Evolutionary conservation across 2,797 vertebrate genomes (phyloP).

Genomic region (Lepilemur ruficaudatus): DNA sequence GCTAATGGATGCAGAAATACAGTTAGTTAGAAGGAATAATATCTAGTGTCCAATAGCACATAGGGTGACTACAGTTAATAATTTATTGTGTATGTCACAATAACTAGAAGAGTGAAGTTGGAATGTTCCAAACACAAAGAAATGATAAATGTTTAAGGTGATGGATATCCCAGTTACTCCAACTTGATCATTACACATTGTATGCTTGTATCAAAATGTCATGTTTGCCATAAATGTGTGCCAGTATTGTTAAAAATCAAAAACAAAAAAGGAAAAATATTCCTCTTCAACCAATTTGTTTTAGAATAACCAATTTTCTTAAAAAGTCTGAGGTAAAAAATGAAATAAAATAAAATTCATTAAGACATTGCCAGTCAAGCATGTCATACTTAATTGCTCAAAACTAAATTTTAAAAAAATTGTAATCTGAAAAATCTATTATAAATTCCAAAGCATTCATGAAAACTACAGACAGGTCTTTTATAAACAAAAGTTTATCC

Average conservation of each 20-base stretch:
- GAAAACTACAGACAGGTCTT: background rate
- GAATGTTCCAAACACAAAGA: no score
- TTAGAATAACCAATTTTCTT: constrained; percentile 12
- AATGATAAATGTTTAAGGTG: no score
- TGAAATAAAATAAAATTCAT: constrained; percentile 12
- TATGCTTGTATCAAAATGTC: background rate
- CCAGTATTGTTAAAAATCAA: background rate
- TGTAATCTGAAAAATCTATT: background rate
- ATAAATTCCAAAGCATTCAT: constrained; percentile 7
- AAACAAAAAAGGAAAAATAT: background rate
- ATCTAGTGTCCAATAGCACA: no score
- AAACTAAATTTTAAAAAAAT: background rate
- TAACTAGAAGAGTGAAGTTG: no score
- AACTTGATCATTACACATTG: background rate
- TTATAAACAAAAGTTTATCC: constrained; percentile 2
- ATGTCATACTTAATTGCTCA: background rate
- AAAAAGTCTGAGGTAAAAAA: constrained; percentile 30
- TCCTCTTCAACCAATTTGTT: background rate
- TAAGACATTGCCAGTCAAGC: background rate
- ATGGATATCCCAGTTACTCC: no score
- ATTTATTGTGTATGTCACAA: no score
- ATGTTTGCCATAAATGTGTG: background rate
- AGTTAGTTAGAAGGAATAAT: no score
- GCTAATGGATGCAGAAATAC: no score
- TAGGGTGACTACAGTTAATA: no score